These are phyloP conservation scores for Apodemia zela DNA, from an alignment of 2,888 invertebrate genomes.

Conservation along the genomic window DNA sequence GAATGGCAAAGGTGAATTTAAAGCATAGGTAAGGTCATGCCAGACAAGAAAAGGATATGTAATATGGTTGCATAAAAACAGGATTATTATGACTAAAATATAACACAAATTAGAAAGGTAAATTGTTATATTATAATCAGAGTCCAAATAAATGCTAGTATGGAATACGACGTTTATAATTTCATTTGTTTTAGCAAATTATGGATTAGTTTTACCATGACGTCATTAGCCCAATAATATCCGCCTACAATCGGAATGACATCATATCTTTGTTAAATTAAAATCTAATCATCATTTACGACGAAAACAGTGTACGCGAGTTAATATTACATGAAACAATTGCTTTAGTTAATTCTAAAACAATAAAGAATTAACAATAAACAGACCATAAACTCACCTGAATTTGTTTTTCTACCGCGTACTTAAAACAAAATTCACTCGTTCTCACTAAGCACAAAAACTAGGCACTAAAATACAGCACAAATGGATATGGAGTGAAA, in stretches of 20 bases:
- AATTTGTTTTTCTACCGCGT: constrained; percentile 52
- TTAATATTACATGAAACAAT: not conserved
- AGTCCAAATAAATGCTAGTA: too few species aligned
- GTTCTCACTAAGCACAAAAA: constrained; percentile 65
- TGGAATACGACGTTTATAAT: not conserved
- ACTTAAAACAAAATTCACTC: constrained; percentile 50
- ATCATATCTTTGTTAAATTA: not conserved
- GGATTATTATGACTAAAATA: too few species aligned
- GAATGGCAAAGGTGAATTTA: too few species aligned
- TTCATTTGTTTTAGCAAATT: not conserved
- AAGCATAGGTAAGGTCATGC: too few species aligned
- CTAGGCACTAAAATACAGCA: constrained; percentile 72
- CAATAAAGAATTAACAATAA: not conserved
- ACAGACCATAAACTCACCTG: constrained; percentile 51
- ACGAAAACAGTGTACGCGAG: not conserved
- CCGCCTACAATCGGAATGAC: not conserved
- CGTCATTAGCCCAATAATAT: constrained; percentile 4
- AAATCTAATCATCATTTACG: not conserved
- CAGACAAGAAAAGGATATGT: too few species aligned
- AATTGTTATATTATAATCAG: too few species aligned
- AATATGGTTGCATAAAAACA: too few species aligned
- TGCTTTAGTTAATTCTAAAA: not conserved
- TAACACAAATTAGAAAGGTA: too few species aligned
- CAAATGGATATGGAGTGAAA: constrained; percentile 53
- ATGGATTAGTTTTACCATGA: not conserved